Evolutionary conservation across 2,888 invertebrate genomes (phyloP), one percentile per base, ranked within the genome.

Genomic region (Drosophila atripex): DNA sequence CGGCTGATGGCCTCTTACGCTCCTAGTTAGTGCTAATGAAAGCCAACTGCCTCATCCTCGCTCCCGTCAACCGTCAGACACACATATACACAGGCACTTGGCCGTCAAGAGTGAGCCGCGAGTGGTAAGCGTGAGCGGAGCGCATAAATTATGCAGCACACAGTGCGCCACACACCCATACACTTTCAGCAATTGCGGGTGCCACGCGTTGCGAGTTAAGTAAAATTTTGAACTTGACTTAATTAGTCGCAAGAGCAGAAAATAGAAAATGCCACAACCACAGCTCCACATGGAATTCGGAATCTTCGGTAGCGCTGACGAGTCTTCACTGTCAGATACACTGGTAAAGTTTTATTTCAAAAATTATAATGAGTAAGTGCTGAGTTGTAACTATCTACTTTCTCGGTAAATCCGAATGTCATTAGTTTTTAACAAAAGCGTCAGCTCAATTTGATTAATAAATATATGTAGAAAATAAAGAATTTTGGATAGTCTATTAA

Each of bases 151-250:
- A 80, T 82, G 85, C 72, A 70, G 63, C 56, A 63, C 57, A 59
- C 71, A 28, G 28, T 28, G 9, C 9, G 28, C 28, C 9, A 28
- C 9, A 77, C 39, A 69, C 43, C 12, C n/a, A 74, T 28, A 69
- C 49, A 49, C 35, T 12, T 39, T 16, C 41, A 51, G 46, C 51
- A 47, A 30, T 28, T 73, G 52, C 53, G 77, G 16, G 18, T 52
- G 58, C 68, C 57, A 63, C 71, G 65, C 80, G 47, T 61, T 68
- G 55, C 56, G 54, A 69, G 56, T 59, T 68, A 66, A 77, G 68
- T 58, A 57, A 60, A 74, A 80, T 80, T 82, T 82, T 86, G 78
- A 77, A 77, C 85, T 84, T 73, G 73, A 70, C 80, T 80, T 87
- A 85, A 82, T 85, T 80, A 78, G 76, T 78, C 72, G 65, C 61